These are phyloP conservation scores for Ischnura elegans DNA, from an alignment of 2,888 invertebrate genomes.

Conservation along the genomic window DNA sequence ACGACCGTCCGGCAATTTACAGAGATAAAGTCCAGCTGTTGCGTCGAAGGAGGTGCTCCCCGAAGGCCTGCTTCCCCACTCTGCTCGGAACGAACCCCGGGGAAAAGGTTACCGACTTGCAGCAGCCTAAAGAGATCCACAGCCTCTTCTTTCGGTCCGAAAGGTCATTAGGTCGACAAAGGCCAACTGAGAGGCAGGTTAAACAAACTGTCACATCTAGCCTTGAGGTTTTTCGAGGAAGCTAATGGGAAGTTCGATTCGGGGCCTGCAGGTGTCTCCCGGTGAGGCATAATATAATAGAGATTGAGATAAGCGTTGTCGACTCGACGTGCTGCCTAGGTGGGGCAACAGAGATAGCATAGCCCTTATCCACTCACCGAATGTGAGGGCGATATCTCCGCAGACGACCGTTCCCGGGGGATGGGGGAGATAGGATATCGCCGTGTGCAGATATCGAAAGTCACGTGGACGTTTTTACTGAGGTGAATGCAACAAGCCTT, in stretches of 20 bases:
- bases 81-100: neutral
- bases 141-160: neutral
- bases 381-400: neutral
- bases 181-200: neutral
- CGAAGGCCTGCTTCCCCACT: neutral
- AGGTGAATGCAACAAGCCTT: no score
- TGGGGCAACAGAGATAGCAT: neutral
- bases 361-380: neutral
- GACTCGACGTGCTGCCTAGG: neutral
- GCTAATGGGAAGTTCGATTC: neutral
- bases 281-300: neutral
- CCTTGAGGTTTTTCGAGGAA: neutral
- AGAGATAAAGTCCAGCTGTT: neutral
- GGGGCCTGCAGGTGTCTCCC: constrained; percentile 19
- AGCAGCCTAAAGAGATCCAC: neutral
- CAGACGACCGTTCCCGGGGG: neutral
- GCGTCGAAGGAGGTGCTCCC: neutral
- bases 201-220: neutral
- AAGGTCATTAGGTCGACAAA: neutral
- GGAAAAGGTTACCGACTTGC: neutral
- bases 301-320: neutral
- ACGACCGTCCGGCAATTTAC: neutral
- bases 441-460: neutral
- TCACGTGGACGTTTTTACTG: no score
- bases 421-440: neutral